phyloP scores from a whole-genome alignment of 2,113 vertebrate genomes.

The Semnopithecus entellus region DNA sequence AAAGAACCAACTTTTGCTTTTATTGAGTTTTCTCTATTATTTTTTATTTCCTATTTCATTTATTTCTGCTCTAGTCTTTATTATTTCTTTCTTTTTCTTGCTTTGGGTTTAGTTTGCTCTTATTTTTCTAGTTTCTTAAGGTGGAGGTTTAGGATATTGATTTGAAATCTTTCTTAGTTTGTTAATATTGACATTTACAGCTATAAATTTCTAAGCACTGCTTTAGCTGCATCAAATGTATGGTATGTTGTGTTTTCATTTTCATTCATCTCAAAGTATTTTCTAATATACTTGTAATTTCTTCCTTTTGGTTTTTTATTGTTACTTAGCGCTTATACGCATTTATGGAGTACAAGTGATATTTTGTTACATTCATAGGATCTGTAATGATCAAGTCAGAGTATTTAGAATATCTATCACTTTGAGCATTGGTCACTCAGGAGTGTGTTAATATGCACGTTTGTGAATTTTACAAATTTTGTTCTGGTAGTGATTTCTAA shows the following conservation, averaged over 20 bases:
- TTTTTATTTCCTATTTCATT: not conserved
- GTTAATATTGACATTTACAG: not conserved
- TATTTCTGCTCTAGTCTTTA: not conserved
- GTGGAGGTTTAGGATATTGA: not conserved
- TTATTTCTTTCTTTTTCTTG: not conserved
- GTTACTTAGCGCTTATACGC: not conserved
- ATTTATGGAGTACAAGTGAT: not conserved
- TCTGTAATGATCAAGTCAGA: too few relatives aligned
- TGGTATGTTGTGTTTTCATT: not conserved
- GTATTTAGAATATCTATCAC: too few relatives aligned
- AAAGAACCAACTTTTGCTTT: not conserved
- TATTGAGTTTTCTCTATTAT: not conserved
- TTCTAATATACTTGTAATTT: not conserved
- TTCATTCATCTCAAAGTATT: not conserved
- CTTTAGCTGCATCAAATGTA: not conserved
- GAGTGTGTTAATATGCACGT: not conserved
- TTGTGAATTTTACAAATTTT: not conserved
- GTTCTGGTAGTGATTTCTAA: not conserved
- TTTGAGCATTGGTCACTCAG: not conserved
- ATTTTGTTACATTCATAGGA: not conserved
- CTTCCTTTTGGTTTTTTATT: not conserved
- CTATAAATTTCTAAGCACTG: not conserved
- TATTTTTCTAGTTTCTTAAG: not conserved
- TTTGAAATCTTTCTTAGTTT: not conserved
- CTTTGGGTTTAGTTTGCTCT: not conserved